These are phyloP conservation scores for Micrastur ruficollis DNA, from an alignment of 2,797 vertebrate species.

Conservation along the genomic window DNA sequence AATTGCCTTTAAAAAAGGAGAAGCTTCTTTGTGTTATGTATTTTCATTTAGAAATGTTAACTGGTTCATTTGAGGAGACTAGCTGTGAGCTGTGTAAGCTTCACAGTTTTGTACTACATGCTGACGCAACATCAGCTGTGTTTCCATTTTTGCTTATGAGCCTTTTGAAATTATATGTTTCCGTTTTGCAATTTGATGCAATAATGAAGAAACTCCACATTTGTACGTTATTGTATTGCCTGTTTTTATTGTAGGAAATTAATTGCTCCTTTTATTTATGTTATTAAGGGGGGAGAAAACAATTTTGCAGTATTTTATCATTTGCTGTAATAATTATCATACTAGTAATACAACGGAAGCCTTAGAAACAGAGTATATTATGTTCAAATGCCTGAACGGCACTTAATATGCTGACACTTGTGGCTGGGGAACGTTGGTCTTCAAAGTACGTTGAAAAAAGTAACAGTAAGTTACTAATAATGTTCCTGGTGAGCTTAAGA, in stretches of 20 bases:
- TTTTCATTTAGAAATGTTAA: constrained; percentile 40
- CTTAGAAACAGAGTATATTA: constrained; percentile 60
- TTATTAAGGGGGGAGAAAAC: constrained; percentile 77
- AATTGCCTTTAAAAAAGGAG: not conserved
- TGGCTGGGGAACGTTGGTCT: constrained; percentile 74
- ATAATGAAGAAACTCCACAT: constrained; percentile 82
- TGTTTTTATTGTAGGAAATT: constrained; percentile 84
- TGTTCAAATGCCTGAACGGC: constrained; percentile 56
- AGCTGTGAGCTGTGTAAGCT: constrained; percentile 57
- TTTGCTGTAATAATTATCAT: constrained; percentile 80
- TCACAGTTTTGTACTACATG: constrained; percentile 67
- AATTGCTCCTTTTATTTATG: constrained; percentile 82
- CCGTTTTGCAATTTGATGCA: constrained; percentile 82
- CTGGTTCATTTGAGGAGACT: constrained; percentile 45
- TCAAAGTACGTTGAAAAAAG: constrained; percentile 74
- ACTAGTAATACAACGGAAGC: constrained; percentile 71
- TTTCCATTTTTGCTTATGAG: constrained; percentile 83
- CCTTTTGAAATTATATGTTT: constrained; percentile 85
- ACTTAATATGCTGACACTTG: constrained; percentile 58
- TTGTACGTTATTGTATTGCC: constrained; percentile 83
- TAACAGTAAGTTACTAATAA: constrained; percentile 83
- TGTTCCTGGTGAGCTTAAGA: constrained; percentile 80
- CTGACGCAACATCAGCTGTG: constrained; percentile 81
- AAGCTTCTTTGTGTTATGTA: not conserved
- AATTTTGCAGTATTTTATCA: constrained; percentile 77